Evolutionary conservation across 2,797 vertebrate genomes (phyloP).

Genomic region (Acomys russatus): DNA sequence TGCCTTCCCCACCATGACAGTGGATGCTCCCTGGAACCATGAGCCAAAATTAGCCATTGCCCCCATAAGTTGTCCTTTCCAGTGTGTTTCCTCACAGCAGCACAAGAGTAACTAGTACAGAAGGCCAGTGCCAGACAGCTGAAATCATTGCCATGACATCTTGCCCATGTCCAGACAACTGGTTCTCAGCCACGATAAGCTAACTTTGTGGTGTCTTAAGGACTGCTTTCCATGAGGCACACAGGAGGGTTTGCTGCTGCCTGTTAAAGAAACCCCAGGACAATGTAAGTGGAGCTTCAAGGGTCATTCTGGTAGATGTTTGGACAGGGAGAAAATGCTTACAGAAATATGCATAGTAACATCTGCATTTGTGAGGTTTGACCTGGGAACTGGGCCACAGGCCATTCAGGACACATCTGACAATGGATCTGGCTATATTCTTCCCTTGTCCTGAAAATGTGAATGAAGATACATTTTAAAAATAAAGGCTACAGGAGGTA

Average conservation of each 20-base stretch:
- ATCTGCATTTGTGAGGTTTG: not conserved
- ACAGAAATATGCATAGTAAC: not conserved
- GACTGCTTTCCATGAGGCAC: not conserved
- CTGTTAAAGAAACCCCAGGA: not conserved
- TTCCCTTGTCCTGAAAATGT: not conserved
- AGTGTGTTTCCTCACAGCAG: not conserved
- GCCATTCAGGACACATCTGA: not conserved
- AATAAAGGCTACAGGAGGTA: too few relatives aligned
- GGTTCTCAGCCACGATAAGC: not conserved
- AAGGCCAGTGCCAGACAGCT: not conserved
- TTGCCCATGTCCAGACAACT: not conserved
- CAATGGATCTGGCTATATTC: not conserved
- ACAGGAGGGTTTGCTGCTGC: not conserved
- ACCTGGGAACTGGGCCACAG: not conserved
- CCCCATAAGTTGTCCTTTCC: not conserved
- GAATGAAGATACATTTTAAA: not conserved
- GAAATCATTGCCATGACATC: not conserved
- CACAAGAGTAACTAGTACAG: not conserved
- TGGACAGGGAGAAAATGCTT: rapidly evolving
- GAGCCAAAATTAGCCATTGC: not conserved
- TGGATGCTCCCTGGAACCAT: not conserved
- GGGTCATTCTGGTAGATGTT: not conserved
- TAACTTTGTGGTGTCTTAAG: not conserved
- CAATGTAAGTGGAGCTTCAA: not conserved
- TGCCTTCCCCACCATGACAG: not conserved